Conservation (phyloP, 2,888 invertebrate species). For the Lycaena phlaeas region DNA sequence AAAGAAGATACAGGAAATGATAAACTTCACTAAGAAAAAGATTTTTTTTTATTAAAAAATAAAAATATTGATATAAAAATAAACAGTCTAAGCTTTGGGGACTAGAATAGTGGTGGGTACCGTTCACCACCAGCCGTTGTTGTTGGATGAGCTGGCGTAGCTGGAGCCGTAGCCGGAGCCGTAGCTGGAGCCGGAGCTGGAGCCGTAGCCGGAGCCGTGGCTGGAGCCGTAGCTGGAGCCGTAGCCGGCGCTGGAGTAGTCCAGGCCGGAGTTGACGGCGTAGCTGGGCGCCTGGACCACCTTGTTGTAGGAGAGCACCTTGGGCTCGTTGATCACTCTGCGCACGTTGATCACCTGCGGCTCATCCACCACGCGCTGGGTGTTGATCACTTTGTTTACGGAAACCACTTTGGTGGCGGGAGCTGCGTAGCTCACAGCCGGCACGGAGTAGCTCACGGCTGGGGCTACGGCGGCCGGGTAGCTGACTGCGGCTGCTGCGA, state of each 20-base stretch:
- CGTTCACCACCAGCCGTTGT: constrained; percentile 26
- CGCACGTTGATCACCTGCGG: constrained; percentile 35
- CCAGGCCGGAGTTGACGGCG: constrained; percentile 16
- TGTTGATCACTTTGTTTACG: constrained; percentile 36
- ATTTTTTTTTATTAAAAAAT: too few relatives aligned
- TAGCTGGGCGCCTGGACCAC: constrained; percentile 33
- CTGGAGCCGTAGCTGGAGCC: constrained; percentile 18
- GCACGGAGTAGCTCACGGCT: constrained; percentile 10
- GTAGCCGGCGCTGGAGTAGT: too few relatives aligned
- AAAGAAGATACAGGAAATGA: too few relatives aligned
- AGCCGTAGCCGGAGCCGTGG: constrained; percentile 15
- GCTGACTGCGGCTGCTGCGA: constrained; percentile 12
- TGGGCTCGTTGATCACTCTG: constrained; percentile 38
- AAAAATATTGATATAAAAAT: too few relatives aligned
- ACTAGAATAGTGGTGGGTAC: too few relatives aligned
- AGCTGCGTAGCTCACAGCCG: constrained; percentile 19
- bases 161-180: constrained; percentile 17
- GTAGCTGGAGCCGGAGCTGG: constrained; percentile 17
- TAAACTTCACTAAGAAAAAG: too few relatives aligned
- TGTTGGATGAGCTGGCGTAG: constrained; percentile 16
- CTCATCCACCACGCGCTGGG: constrained; percentile 29
- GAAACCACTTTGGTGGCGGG: constrained; percentile 27
- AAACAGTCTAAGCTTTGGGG: too few relatives aligned
- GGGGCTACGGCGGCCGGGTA: constrained; percentile 9
- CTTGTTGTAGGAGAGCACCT: constrained; percentile 42